Percentiles rank a stretch among this genome's conserved stretches.
These are phyloP conservation scores for Andrena haemorrhoa DNA, from an alignment of 2,888 invertebrate genomes.

Conservation along the genomic window DNA sequence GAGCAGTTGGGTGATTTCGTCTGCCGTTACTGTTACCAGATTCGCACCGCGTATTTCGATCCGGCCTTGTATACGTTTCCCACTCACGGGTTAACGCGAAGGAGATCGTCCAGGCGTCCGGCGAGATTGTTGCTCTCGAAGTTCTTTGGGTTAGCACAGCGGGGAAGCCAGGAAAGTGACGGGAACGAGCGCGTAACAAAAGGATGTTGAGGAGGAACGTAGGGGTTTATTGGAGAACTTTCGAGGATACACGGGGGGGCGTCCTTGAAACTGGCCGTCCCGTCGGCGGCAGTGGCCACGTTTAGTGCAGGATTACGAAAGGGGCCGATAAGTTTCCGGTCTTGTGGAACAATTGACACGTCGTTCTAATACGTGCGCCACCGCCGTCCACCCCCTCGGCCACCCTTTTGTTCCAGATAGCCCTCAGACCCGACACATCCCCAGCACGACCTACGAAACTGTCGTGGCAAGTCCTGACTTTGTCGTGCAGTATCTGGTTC, in stretches of 20 bases:
- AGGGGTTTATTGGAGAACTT: conserved; percentile 63
- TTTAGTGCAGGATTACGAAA: conserved; percentile 65
- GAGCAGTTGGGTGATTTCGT: neutral
- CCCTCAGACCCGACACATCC: conserved; percentile 63
- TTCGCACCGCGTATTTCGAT: too few relatives aligned
- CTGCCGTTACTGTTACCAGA: too few relatives aligned
- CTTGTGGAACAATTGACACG: conserved; percentile 78
- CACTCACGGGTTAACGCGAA: neutral
- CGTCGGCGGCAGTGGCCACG: conserved; percentile 39
- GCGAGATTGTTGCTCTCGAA: conserved; percentile 36
- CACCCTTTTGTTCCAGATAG: conserved; percentile 38
- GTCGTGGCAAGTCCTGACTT: conserved; percentile 74
- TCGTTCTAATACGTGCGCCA: conserved; percentile 70
- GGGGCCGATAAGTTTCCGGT: conserved; percentile 71
- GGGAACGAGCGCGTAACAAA: conserved; percentile 41
- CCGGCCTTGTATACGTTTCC: neutral
- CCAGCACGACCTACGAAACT: conserved; percentile 71
- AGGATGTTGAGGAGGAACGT: conserved; percentile 13
- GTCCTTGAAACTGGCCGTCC: conserved; percentile 65
- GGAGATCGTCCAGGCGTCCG: conserved; percentile 5
- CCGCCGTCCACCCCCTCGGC: conserved; percentile 12
- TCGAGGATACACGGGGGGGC: conserved; percentile 24
- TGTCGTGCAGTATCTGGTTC: conserved; percentile 71
- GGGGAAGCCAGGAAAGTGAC: conserved; percentile 28
- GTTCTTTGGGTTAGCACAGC: neutral